Evolutionary conservation across 2,113 vertebrate genomes (phyloP), one percentile per base, ranked within the genome.

Genomic region (Pituophis catenifer): DNA sequence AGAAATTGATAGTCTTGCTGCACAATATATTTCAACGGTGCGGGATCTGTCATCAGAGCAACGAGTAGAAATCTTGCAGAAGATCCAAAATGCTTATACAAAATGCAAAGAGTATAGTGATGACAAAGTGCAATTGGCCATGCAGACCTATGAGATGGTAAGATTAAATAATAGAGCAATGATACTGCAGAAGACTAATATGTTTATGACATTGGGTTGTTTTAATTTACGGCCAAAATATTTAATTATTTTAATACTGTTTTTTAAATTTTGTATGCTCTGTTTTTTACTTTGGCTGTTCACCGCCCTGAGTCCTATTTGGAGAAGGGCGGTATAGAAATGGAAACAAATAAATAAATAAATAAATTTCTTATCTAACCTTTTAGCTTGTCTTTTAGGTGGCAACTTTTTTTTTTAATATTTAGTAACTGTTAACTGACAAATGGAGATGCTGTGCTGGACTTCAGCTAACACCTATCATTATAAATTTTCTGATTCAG

Each of bases 91-190:
- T 1, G 99, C 99, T 90, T 99, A 99, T 96, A 98, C 97, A 97
- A 99, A 99, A 94, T 99, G 99, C 89, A 99, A 98, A 95, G 99
- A 99, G 95, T 99, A 99, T 97, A 99, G 99, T 0, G 99, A 99
- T 0, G 99, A 99, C 95, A 99, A 99, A 96, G 99, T 99, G 92
- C 99, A 99, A 97, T 98, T 99, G 92, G 99, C 99, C 95, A 99
- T 99, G 99, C 99, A 99, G 98, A 99, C 99, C 0, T 99, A 99
- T 0, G 99, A 99, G 97, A 99, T 99, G 99, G 99, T 99, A 92
- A 98, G 99, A 90, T 38, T 44, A 75, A 93, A 59, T 59, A 21
- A 95, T 58, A 57, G 21, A 1, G 21, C 1, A 93, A 15, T 11
- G 3, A 1, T 23, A 11, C 17, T n/a, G 10, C 29, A 52, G 1